Conservation (phyloP, 2,113 vertebrate species). For the Nestor notabilis region DNA sequence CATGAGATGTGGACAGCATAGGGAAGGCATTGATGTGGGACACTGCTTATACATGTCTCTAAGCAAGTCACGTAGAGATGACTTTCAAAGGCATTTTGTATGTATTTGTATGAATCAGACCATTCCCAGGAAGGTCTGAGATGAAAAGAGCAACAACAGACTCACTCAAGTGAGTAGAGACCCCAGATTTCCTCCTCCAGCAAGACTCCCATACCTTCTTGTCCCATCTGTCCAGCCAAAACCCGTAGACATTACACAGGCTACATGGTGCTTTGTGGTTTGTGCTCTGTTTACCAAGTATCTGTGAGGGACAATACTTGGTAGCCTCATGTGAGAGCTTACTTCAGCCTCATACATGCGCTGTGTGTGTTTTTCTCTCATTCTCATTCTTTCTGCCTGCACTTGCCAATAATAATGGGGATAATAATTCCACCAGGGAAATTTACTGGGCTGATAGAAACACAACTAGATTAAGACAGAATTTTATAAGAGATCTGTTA, state of each 20-base stretch:
- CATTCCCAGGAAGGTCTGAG: not conserved
- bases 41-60: not conserved
- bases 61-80: not conserved
- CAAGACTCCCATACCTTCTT: not conserved
- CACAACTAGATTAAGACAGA: not conserved
- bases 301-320: not conserved
- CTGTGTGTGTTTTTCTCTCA: not conserved
- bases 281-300: not conserved
- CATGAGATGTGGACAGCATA: not conserved
- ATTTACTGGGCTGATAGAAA: not conserved
- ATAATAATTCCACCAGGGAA: not conserved
- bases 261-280: not conserved
- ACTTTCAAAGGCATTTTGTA: not conserved
- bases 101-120: not conserved
- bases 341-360: not conserved
- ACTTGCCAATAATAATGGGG: not conserved
- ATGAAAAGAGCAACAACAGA: not conserved
- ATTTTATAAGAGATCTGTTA: not conserved
- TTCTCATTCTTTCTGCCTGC: not conserved
- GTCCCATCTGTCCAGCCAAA: not conserved
- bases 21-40: not conserved
- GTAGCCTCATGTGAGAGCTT: not conserved
- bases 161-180: not conserved
- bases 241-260: not conserved
- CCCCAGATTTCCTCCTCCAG: not conserved